Evolutionary conservation across 2,113 vertebrate genomes (phyloP), one percentile per base, ranked within the genome.

Genomic region (Zosterops japonicus): DNA sequence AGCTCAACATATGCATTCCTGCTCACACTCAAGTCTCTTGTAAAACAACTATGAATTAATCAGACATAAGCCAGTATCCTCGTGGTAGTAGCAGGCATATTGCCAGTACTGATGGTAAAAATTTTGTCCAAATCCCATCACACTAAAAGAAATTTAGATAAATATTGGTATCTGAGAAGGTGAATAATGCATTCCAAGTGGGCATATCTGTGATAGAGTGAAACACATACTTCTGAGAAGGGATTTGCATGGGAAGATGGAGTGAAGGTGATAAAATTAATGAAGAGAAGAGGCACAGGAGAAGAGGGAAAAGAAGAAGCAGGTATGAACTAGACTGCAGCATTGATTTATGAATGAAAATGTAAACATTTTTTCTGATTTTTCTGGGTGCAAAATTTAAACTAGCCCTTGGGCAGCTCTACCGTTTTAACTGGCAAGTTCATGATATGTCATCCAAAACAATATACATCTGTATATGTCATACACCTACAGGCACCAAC

Each of bases 311-410:
- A 6, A 88, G 76, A 76, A 77, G 64, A 22, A 70, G 60, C 68
- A 78, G 39, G 52, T 90, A 67, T 71, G 56, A 93, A 81, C 79
- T 88, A 86, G 75, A 90, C 27, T 33, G 18, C 14, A 52, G 11
- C 44, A 60, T 1, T 95, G 90, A 93, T 94, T 96, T 96, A 93
- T 67, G 64, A 96, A 92, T 49, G 29, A 83, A 95, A 88, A 83
- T 56, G 36, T 44, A 24, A 33, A 81, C 49, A 39, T 44, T 63
- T 25, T 85, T 88, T 74, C 83, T 70, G 60, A 75, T 64, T 96
- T 79, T 39, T 39, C 39, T 39, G 90, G 56, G 72, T 93, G 36
- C 36, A 78, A 90, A 95, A 90, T 41, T 56, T 67, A 86, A 87
- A 81, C 41, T 67, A 93, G 49, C 68, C 83, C 33, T 71, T 83